Evolutionary conservation across 2,888 invertebrate genomes (phyloP), one percentile per base, ranked within the genome.

Genomic region (Tachystola acroxantha): DNA sequence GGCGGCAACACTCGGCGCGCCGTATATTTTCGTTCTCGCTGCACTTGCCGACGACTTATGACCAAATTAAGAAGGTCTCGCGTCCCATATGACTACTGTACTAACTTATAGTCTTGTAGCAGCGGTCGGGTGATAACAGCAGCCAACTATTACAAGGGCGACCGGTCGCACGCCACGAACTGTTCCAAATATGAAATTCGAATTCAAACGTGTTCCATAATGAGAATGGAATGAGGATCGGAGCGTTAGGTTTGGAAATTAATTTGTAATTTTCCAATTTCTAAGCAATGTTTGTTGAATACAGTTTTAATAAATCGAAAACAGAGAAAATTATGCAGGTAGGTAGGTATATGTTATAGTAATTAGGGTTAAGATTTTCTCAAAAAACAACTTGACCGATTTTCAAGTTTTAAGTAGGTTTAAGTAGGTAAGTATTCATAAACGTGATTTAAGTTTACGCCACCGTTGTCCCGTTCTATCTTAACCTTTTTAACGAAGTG

Each of bases 81-180:
- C 24, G n/a, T 24, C n/a, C n/a, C n/a, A n/a, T 24, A 4, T 24
- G 24, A 22, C n/a, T n/a, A 7, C 24, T 40, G 42, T 60, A 62
- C 57, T 68, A 67, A 72, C 71, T 71, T 39, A 53, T 76, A 40
- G 24, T 63, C 76, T 48, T 34, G 3, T 19, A 47, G 56, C 46
- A 54, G 45, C 76, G 73, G 80, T 45, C 59, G 53, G 67, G 60
- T 84, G 84, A 85, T 85, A 85, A 80, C 84, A 77, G 80, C 76
- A 74, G 76, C 76, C 84, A 85, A 85, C 85, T 85, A 85, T 85
- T 85, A 85, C 85, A 85, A 85, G 85, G 85, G 85, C 85, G 81
- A 81, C 85, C 79, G 79, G 84, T 82, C 74, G 73, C 70, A 69
- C 75, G 78, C 72, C 75, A 78, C 81, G 75, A 82, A 79, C 72